Evolutionary conservation across 2,797 vertebrate genomes (phyloP).

Genomic region (Gymnoscopelus microlampas): DNA sequence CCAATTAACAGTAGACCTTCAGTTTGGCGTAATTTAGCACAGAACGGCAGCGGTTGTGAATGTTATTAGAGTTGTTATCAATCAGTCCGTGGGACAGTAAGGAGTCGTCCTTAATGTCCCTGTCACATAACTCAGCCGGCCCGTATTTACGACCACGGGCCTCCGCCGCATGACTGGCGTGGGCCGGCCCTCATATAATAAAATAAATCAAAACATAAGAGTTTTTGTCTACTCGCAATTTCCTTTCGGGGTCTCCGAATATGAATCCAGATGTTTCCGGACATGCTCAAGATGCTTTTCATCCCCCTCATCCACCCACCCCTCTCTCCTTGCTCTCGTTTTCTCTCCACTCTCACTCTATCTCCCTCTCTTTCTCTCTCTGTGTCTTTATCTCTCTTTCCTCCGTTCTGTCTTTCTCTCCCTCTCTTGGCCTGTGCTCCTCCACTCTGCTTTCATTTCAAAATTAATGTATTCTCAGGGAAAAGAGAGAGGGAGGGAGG

Average conservation of each 20-base stretch:
- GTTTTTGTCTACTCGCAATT: conserved; percentile 95
- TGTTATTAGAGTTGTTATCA: conserved; percentile 87
- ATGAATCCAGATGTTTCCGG: conserved; percentile 98
- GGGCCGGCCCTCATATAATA: conserved; percentile 89
- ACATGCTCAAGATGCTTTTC: conserved; percentile 94
- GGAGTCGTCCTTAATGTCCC: conserved; percentile 65
- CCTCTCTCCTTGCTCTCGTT: conserved; percentile 30
- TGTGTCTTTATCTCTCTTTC: conserved; percentile 65
- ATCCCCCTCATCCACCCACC: conserved; percentile 80
- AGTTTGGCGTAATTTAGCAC: conserved; percentile 86
- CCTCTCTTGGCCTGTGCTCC: conserved; percentile 81
- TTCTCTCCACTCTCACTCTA: conserved; percentile 23
- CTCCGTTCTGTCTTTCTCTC: conserved; percentile 72
- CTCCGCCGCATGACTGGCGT: conserved; percentile 87
- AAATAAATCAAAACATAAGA: conserved; percentile 98
- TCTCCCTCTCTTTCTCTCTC: conserved; percentile 14
- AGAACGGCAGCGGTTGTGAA: conserved; percentile 84
- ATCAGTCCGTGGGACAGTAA: conserved; percentile 84
- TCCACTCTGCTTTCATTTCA: conserved; percentile 83
- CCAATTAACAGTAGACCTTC: conserved; percentile 77
- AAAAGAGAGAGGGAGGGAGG: conserved; percentile 61
- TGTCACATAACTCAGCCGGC: conserved; percentile 50
- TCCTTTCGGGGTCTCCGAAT: conserved; percentile 91
- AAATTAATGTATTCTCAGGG: conserved; percentile 91
- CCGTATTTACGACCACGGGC: conserved; percentile 86